phyloP scores from a whole-genome alignment of 2,797 vertebrate genomes.

The Rallus crepitans region DNA sequence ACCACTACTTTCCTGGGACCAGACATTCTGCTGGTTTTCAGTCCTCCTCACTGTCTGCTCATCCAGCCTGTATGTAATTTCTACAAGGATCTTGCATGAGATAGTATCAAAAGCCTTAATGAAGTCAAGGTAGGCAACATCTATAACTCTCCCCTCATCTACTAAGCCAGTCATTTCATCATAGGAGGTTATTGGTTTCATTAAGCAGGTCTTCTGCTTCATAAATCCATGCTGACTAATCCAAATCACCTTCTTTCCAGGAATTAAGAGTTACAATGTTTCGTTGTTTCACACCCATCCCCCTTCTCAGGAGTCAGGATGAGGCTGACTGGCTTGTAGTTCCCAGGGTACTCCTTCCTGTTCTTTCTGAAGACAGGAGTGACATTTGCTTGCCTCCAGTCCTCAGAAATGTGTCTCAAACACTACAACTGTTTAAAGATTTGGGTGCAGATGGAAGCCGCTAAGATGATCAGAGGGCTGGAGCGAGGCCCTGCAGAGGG shows the following conservation, averaged over 20 bases:
- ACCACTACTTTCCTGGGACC: background rate
- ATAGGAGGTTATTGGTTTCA: background rate
- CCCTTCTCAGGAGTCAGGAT: background rate
- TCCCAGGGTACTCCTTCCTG: background rate
- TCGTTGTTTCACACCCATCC: background rate
- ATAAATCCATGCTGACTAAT: background rate
- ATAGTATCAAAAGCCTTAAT: background rate
- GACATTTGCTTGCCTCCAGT: background rate
- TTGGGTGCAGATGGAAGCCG: no score
- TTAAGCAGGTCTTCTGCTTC: background rate
- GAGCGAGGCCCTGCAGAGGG: no score
- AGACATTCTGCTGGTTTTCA: background rate
- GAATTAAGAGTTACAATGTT: background rate
- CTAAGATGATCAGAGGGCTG: no score
- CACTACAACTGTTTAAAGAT: background rate
- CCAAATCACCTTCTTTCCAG: background rate
- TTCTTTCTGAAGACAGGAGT: background rate
- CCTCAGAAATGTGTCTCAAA: background rate
- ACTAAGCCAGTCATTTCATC: background rate
- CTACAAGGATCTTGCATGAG: background rate
- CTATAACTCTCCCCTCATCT: background rate
- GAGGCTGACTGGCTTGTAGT: background rate
- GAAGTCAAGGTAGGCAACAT: background rate
- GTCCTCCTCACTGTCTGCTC: background rate
- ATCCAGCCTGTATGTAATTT: background rate